Base-by-base conservation (phyloP, 2,113 vertebrate species). In the Grantiella picta region DNA sequence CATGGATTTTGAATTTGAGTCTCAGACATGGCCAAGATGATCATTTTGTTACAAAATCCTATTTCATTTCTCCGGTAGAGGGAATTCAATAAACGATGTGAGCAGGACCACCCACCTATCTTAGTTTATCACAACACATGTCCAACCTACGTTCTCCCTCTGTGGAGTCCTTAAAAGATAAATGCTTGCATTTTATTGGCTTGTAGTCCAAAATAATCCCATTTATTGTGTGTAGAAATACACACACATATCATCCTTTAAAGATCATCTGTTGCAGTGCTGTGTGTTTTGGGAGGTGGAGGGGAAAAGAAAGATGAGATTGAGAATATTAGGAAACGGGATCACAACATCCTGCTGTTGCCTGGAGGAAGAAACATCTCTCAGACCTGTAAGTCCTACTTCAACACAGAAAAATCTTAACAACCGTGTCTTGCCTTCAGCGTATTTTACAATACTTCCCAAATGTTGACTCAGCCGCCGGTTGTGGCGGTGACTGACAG, bases 401-500 rank as follows among this genome's bases (percentile, higher is more conserved):
- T 12, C 23, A 59, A 31, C 14, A 23, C 19, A 17, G 11, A 47
- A 44, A 79, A 72, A 49, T 7, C 10, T 17, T 45, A 60, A 47
- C 17, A 42, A 33, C 15, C 4, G 6, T 10, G 20, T 23, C 35
- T n/a, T 9, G 64, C 50, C 28, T 57, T 50, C 53, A 12, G 18
- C 8, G 0, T 7, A 5, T 11, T 85, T 47, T 0, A 35, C 11
- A 20, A 27, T 0, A 21, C 10, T 35, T 52, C 23, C 44, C 42
- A 4, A 27, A 0, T 9, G 50, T 15, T 14, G 19, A 22, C 1
- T 14, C 25, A 14, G 56, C 35, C 14, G 17, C 5, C 63, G 5
- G 65, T 1, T 12, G 2, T 1, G 42, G 20, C 44, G 5, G 15
- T 2, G 35, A 2, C 22, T 1, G 24, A 1, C 21, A 3, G 21